phyloP scores from a whole-genome alignment of 2,113 vertebrate species.

The Phocoena phocoena region DNA sequence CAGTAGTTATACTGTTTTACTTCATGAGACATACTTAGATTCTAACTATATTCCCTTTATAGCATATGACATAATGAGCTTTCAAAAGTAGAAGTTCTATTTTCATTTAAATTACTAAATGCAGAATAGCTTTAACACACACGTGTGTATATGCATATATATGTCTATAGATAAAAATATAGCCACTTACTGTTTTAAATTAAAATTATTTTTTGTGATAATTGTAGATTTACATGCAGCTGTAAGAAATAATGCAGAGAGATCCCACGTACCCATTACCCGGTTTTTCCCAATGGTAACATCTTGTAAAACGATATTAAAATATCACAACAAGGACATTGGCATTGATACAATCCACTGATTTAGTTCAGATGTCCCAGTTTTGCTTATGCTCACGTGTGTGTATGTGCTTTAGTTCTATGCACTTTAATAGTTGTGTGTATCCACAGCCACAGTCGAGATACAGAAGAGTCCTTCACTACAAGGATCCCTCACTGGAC shows the following conservation, averaged over 20 bases:
- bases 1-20: conserved; percentile 45
- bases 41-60: conserved; percentile 44
- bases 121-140: conserved; percentile 29
- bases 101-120: conserved; percentile 63
- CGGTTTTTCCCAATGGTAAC: not conserved
- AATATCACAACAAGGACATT: not conserved
- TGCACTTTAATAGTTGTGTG: not conserved
- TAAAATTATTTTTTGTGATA: conserved; percentile 5
- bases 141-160: not conserved
- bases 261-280: not conserved
- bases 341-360: not conserved
- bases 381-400: not conserved
- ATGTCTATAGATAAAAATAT: not conserved
- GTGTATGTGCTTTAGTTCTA: not conserved
- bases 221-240: not conserved
- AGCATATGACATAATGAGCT: conserved; percentile 44
- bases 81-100: conserved; percentile 43
- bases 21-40: conserved; percentile 59
- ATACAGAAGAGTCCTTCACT: not conserved
- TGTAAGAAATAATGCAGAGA: not conserved
- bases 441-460: not conserved
- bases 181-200: not conserved
- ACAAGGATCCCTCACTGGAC: not conserved
- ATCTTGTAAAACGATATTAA: not conserved
- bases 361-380: not conserved